phyloP scores from a whole-genome alignment of 2,113 vertebrate genomes.

The Sapayoa aenigma region DNA sequence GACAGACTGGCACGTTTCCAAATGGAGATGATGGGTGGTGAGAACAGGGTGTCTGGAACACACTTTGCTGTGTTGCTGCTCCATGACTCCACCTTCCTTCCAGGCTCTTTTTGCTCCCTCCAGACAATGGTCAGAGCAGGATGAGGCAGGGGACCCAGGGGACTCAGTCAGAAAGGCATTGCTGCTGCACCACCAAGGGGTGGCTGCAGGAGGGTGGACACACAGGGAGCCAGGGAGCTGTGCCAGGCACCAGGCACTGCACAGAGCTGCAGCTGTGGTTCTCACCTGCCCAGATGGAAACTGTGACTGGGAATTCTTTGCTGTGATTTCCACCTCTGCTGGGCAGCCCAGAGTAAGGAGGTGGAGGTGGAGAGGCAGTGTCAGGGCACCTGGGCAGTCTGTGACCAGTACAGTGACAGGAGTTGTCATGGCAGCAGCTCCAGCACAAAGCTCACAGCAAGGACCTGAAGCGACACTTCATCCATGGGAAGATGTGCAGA shows the following conservation, averaged over 20 bases:
- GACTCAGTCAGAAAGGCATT: not conserved
- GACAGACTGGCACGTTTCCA: not conserved
- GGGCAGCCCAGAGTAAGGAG: not conserved
- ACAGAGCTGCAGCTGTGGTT: fast-evolving
- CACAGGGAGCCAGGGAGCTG: not conserved
- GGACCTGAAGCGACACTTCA: not conserved
- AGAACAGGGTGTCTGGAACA: not conserved
- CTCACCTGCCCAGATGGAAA: not conserved
- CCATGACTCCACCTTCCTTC: not conserved
- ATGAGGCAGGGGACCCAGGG: too few relatives aligned
- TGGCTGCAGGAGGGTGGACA: not conserved
- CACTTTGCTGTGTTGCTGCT: not conserved
- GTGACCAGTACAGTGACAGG: not conserved
- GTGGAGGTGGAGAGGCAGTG: not conserved
- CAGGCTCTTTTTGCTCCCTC: not conserved
- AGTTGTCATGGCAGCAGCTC: not conserved
- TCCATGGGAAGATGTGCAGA: not conserved
- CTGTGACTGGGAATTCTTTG: not conserved
- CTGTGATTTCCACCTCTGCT: not conserved
- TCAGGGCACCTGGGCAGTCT: not conserved
- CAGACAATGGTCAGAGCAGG: not conserved
- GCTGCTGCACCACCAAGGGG: not conserved
- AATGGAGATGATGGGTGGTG: not conserved
- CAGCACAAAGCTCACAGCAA: not conserved
- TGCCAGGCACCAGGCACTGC: not conserved